Percentiles rank a stretch among this genome's conserved stretches.
These are phyloP conservation scores for Dasysyrphus albostriatus DNA, from an alignment of 2,888 invertebrate genomes.

Conservation along the genomic window DNA sequence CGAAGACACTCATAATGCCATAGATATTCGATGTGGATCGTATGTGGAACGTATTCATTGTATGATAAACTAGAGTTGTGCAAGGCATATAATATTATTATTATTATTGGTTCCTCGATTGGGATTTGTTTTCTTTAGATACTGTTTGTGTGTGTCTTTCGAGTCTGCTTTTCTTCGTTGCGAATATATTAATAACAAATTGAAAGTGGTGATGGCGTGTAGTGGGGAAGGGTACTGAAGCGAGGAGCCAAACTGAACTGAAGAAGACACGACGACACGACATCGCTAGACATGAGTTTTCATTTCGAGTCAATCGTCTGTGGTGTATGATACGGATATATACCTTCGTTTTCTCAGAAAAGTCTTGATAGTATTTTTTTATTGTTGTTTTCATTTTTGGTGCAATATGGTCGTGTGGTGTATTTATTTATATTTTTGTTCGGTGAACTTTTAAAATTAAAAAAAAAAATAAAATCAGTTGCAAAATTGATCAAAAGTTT, in stretches of 20 bases:
- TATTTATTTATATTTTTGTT: constrained; percentile 72
- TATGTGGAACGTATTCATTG: constrained; percentile 73
- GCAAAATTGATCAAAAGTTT: constrained; percentile 38
- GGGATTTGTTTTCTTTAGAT: constrained; percentile 34
- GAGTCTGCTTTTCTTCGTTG: constrained; percentile 48
- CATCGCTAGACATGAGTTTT: constrained; percentile 64
- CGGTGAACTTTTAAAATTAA: constrained; percentile 62
- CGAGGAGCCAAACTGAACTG: constrained; percentile 18
- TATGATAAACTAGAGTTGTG: constrained; percentile 47
- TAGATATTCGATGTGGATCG: constrained; percentile 58
- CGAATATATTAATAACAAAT: constrained; percentile 75
- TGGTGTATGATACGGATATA: constrained; percentile 66
- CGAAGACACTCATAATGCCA: constrained; percentile 40
- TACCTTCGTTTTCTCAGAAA: constrained; percentile 7
- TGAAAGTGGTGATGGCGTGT: background rate
- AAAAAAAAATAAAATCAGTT: constrained; percentile 25
- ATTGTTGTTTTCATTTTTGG: constrained; percentile 9
- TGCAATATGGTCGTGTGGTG: constrained; percentile 59
- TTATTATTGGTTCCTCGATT: constrained; percentile 50
- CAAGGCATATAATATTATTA: constrained; percentile 56
- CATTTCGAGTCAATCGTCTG: constrained; percentile 71
- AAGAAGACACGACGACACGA: constrained; percentile 46
- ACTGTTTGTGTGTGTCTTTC: constrained; percentile 39
- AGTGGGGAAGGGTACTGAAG: constrained; percentile 54
- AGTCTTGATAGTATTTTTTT: constrained; percentile 36